phyloP scores from a whole-genome alignment of 2,888 invertebrate species.

The Philhelius pedissequus region DNA sequence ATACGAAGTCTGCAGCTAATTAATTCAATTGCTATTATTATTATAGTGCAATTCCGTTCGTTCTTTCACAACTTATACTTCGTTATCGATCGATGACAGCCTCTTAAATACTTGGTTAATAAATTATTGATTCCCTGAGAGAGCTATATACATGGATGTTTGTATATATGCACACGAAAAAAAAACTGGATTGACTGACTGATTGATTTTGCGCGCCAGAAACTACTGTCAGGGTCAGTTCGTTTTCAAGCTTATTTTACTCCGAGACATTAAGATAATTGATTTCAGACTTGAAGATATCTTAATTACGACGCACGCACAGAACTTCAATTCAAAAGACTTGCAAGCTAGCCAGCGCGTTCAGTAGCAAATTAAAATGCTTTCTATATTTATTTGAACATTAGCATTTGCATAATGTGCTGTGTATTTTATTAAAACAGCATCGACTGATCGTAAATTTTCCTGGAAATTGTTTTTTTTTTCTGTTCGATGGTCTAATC shows the following conservation, averaged over 20 bases:
- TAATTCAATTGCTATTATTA: background rate
- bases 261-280: conserved; percentile 21
- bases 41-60: background rate
- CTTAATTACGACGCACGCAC: conserved; percentile 40
- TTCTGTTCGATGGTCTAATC: conserved; percentile 14
- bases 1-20: background rate
- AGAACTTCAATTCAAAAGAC: background rate
- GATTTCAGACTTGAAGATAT: conserved; percentile 29
- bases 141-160: too few species aligned
- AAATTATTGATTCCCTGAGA: background rate
- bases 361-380: conserved; percentile 51
- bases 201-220: conserved; percentile 33
- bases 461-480: conserved; percentile 31
- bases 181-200: conserved; percentile 53
- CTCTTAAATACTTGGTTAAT: conserved; percentile 15
- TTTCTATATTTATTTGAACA: conserved; percentile 53
- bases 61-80: conserved; percentile 11
- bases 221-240: conserved; percentile 17
- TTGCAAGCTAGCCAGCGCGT: background rate
- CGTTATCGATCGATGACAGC: conserved; percentile 12
- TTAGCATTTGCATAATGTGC: conserved; percentile 64
- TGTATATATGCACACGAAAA: conserved; percentile 7
- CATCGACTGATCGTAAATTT: conserved; percentile 52
- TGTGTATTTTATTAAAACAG: conserved; percentile 56
- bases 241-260: conserved; percentile 45